Evolutionary conservation across 2,888 invertebrate genomes (phyloP).

Genomic region (Lasius fuliginosus): DNA sequence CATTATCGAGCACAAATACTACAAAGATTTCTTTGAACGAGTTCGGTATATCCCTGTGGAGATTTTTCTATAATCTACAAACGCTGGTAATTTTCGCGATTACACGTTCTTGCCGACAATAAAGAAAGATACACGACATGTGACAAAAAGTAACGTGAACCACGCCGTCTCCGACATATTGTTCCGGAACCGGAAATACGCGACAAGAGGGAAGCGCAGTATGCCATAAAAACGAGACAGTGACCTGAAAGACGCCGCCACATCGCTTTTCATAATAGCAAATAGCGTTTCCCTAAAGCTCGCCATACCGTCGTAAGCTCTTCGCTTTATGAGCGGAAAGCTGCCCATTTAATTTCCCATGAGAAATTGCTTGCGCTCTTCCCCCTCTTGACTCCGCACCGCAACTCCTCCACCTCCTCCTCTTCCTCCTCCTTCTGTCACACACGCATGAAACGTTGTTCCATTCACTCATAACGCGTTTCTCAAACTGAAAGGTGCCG

Average conservation of each 20-base stretch:
- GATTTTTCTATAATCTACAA: constrained; percentile 11
- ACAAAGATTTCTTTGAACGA: background rate
- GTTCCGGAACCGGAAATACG: constrained; percentile 55
- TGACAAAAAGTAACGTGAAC: constrained; percentile 29
- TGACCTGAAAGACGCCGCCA: constrained; percentile 55
- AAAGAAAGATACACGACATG: background rate
- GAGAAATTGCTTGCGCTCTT: constrained; percentile 80
- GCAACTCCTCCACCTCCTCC: background rate
- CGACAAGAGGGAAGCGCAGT: constrained; percentile 8
- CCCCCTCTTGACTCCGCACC: constrained; percentile 49
- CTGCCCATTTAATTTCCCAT: constrained; percentile 81
- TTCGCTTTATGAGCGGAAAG: constrained; percentile 72
- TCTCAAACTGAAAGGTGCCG: constrained; percentile 71
- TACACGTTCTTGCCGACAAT: background rate
- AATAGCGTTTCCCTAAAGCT: constrained; percentile 70
- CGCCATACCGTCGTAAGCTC: constrained; percentile 46
- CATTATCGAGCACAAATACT: background rate
- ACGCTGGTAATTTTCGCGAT: constrained; percentile 3
- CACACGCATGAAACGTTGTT: constrained; percentile 69
- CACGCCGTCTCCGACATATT: constrained; percentile 22
- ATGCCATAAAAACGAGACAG: constrained; percentile 64
- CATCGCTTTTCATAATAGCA: constrained; percentile 59
- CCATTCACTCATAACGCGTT: constrained; percentile 79
- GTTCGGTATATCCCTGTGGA: background rate
- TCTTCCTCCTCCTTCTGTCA: background rate